A percentile compares a stretch with the other conserved stretches of the same genome.
phyloP scores from a whole-genome alignment of 1,140 invertebrate species.

The Zaprionus ornatus region DNA sequence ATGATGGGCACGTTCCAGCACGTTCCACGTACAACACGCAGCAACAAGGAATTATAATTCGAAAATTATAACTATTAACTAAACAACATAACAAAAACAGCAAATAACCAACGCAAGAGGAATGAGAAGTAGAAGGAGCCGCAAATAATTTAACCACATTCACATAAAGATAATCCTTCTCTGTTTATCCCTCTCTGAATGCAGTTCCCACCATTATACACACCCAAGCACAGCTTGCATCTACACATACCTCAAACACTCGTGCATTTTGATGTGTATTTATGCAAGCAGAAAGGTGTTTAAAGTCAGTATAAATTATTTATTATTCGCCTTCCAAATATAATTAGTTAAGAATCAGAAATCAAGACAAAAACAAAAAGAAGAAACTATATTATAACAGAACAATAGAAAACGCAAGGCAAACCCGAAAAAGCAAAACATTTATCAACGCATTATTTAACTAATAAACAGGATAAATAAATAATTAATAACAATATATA shows the following conservation, averaged over 20 bases:
- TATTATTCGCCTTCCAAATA: conserved; percentile 16
- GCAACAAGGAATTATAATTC: conserved; percentile 69
- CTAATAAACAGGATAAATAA: too few relatives aligned
- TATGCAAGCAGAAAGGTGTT: conserved; percentile 24
- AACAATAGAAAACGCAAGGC: too few relatives aligned
- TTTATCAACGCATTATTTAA: too few relatives aligned
- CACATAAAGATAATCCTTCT: background rate
- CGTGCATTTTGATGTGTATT: conserved; percentile 16
- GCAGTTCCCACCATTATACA: background rate
- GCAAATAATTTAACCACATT: conserved; percentile 42
- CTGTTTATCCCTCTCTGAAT: background rate
- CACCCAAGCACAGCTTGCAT: too few relatives aligned
- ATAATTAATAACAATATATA: too few relatives aligned
- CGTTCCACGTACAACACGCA: conserved; percentile 68
- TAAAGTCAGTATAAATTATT: conserved; percentile 13
- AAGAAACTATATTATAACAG: too few relatives aligned
- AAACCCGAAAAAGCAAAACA: too few relatives aligned
- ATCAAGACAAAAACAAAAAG: background rate
- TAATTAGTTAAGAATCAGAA: conserved; percentile 4
- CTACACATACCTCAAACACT: background rate
- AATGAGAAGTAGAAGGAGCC: conserved; percentile 2
- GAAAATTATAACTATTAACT: conserved; percentile 81
- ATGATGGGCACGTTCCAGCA: conserved; percentile 76
- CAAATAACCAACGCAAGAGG: conserved; percentile 20
- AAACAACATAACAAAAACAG: conserved; percentile 41